A percentile compares a stretch with the other conserved stretches of the same genome.
Conservation (phyloP, 2,888 invertebrate genomes). For the Acrocyrtus sp. region DNA sequence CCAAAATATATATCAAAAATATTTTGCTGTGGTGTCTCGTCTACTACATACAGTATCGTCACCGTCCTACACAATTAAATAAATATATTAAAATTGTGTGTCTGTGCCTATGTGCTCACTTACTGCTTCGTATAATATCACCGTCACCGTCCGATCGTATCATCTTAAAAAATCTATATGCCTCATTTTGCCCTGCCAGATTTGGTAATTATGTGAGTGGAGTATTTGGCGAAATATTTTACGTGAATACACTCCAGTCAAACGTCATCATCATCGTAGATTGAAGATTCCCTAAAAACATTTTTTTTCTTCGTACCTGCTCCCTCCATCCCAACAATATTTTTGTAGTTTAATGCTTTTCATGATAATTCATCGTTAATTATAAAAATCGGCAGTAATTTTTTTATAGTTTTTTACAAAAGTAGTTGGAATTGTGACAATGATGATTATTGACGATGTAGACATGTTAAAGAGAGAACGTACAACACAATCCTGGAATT, state of each 20-base stretch:
- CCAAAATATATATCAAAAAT: neutral
- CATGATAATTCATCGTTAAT: neutral
- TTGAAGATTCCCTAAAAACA: neutral
- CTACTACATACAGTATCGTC: neutral
- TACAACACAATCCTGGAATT: neutral
- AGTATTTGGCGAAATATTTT: neutral
- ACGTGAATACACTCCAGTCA: neutral
- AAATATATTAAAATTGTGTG: neutral
- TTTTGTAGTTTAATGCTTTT: neutral
- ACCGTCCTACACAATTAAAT: neutral
- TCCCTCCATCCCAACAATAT: too few species aligned
- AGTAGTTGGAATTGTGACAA: neutral
- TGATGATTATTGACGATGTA: too few species aligned
- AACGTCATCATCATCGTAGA: neutral
- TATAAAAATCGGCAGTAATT: neutral
- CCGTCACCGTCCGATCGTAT: too few species aligned
- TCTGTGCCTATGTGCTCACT: neutral
- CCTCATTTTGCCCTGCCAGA: slow-evolving; percentile 18
- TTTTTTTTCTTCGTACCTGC: neutral
- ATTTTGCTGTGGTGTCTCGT: neutral
- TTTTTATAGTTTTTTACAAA: neutral
- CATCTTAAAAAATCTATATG: neutral
- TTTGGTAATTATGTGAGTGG: slow-evolving; percentile 16
- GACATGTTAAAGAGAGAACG: neutral
- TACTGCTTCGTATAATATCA: too few species aligned